Conservation (phyloP, 1,140 invertebrate genomes). For the Drosophila parabipectinata region DNA sequence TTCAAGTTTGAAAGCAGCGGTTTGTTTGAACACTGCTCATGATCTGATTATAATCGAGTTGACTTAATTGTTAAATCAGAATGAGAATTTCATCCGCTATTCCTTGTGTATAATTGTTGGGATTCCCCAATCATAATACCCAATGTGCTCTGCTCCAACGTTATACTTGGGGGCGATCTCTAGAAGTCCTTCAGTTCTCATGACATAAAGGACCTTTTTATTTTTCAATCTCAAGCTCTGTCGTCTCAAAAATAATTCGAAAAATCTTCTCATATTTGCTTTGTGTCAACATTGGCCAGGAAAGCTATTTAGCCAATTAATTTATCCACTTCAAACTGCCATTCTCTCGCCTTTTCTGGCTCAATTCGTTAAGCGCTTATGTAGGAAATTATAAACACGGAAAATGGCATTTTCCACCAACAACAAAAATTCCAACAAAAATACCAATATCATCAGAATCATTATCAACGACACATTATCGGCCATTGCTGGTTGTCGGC, state of each 20-base stretch:
- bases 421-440: slow-evolving; percentile 4
- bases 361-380: slow-evolving; percentile 60
- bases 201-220: no score
- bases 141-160: no score
- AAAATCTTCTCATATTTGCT: not conserved
- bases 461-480: slow-evolving; percentile 79
- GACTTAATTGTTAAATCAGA: slow-evolving; percentile 19
- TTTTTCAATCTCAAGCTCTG: not conserved
- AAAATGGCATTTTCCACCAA: slow-evolving; percentile 47
- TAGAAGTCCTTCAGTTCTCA: not conserved
- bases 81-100: not conserved
- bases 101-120: no score
- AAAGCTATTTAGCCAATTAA: slow-evolving; percentile 23
- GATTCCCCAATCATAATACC: no score
- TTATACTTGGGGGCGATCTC: no score
- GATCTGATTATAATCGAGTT: slow-evolving; percentile 44
- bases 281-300: slow-evolving; percentile 22
- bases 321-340: slow-evolving; percentile 25
- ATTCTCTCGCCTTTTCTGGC: slow-evolving; percentile 25
- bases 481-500: slow-evolving; percentile 54
- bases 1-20: slow-evolving; percentile 28
- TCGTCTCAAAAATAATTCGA: not conserved
- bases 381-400: slow-evolving; percentile 69
- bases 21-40: slow-evolving; percentile 46
- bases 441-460: slow-evolving; percentile 25